A percentile compares a stretch with the other conserved stretches of the same genome.
Evolutionary conservation across 2,113 vertebrate species (phyloP).

Genomic region (Lathamus discolor): DNA sequence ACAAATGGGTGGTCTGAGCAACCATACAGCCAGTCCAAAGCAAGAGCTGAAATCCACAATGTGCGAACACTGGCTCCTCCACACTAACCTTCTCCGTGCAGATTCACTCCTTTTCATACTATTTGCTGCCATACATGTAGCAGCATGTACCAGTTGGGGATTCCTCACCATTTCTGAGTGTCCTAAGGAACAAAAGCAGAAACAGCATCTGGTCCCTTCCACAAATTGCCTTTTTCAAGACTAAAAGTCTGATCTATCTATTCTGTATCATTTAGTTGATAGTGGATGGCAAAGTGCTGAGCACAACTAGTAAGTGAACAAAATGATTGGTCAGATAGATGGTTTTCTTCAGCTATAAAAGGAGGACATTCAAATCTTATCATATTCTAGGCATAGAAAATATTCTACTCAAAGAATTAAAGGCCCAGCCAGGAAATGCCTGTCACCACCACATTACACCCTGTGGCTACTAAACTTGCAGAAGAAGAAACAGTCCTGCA

Average conservation of each 20-base stretch:
- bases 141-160: background rate
- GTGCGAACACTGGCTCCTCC: background rate
- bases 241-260: background rate
- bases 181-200: background rate
- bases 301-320: background rate
- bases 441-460: background rate
- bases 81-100: background rate
- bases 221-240: background rate
- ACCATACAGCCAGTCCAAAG: rapidly evolving
- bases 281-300: background rate
- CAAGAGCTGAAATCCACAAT: background rate
- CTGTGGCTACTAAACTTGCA: constrained; percentile 9
- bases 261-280: background rate
- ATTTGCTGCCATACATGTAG: background rate
- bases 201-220: background rate
- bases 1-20: background rate
- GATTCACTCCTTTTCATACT: background rate
- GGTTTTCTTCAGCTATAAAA: background rate
- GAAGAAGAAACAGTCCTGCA: background rate
- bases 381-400: background rate
- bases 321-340: background rate
- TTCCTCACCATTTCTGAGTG: background rate
- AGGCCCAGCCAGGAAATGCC: constrained; percentile 4
- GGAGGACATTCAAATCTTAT: background rate
- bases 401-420: background rate